Percentiles rank a stretch among this genome's conserved stretches.
Conservation (phyloP, 2,888 invertebrate species). For the Strigamia transsilvanica region DNA sequence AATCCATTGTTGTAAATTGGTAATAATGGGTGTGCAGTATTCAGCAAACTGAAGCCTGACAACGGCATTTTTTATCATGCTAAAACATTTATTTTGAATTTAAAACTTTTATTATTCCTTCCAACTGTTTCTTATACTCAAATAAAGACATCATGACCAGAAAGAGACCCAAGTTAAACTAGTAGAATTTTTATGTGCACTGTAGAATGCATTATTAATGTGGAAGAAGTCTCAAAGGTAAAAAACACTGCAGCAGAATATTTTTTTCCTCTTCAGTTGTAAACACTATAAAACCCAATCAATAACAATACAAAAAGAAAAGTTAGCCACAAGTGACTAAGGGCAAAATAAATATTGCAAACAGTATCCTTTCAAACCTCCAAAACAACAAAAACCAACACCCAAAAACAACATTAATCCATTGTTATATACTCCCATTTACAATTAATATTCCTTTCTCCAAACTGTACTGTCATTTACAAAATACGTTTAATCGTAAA, state of each 20-base stretch:
- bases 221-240: not conserved
- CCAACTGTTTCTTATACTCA: not conserved
- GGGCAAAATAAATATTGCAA: constrained; percentile 1
- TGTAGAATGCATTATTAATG: constrained; percentile 24
- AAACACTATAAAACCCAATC: constrained; percentile 36
- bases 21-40: too few species aligned
- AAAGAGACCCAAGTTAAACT: constrained; percentile 14
- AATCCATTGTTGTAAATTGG: too few species aligned
- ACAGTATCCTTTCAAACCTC: not conserved
- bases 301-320: not conserved
- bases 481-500: too few species aligned
- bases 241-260: not conserved
- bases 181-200: constrained; percentile 24
- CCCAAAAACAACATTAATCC: not conserved
- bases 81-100: not conserved
- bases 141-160: not conserved
- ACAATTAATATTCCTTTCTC: too few species aligned
- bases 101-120: not conserved
- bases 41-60: too few species aligned
- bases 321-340: constrained; percentile 4
- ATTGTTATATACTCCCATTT: too few species aligned
- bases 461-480: too few species aligned
- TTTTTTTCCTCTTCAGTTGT: not conserved
- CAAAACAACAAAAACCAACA: not conserved
- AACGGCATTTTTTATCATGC: not conserved